Evolutionary conservation across 2,888 invertebrate species (phyloP), one percentile per base, ranked within the genome.

Genomic region (Pandemis heparana): DNA sequence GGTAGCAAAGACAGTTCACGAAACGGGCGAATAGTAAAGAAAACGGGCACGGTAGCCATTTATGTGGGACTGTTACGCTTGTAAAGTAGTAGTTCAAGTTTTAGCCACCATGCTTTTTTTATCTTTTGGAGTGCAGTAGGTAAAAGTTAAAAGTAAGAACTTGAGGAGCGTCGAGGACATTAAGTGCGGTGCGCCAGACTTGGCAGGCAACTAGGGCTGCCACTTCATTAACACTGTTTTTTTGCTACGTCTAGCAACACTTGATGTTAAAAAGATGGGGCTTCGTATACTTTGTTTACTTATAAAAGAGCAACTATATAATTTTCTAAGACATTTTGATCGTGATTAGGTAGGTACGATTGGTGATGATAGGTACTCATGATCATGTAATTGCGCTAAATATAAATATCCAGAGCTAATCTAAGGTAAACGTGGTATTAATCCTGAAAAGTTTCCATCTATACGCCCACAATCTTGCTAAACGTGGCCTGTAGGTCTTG

Each of bases 131-230:
- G 53, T 62, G 41, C 18, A 3, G 41, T 43, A 10, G 7, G 43
- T 18, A 16, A 41, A 60, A 64, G 70, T 68, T 67, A 68, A 71
- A 75, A 71, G 71, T 71, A 71, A 71, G 51, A 53, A 63, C 39
- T 60, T 61, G 59, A 71, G 74, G 43, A 73, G 64, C 41, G 68
- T 76, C 77, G 81, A 83, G 83, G 80, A 80, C 82, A 75, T 84
- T 82, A 85, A 87, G 85, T 83, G 83, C 79, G 79, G 79, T 76
- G 72, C 79, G 75, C 80, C 78, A 75, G 77, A 74, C 77, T 78
- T 77, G 76, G 74, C 78, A 77, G 77, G 74, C 77, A 8, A 76
- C 78, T 78, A 79, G 78, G 78, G 73, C 12, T 73, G 69, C 51
- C 64, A 64, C 48, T 64, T 69, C 59, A 64, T 68, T 66, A 72